These are phyloP conservation scores for Manduca sexta DNA, from an alignment of 1,140 invertebrate genomes.

Conservation along the genomic window DNA sequence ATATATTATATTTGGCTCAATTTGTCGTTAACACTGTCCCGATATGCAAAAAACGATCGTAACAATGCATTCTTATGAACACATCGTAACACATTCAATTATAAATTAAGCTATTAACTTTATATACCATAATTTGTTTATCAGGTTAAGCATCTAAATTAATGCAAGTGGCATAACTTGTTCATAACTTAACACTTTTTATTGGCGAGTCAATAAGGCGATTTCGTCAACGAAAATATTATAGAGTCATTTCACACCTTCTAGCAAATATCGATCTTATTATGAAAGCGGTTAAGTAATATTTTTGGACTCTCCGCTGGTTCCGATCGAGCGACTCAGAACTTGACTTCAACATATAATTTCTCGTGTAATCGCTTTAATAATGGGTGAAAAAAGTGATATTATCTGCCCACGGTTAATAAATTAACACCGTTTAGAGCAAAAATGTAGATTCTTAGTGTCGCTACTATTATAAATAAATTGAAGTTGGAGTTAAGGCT, in stretches of 20 bases:
- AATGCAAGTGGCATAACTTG: constrained; percentile 71
- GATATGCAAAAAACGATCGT: constrained; percentile 53
- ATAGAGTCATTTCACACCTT: constrained; percentile 16
- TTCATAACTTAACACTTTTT: constrained; percentile 71
- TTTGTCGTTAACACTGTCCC: constrained; percentile 45
- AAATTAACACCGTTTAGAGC: constrained; percentile 73
- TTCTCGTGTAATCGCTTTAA: constrained; percentile 71
- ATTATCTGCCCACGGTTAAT: constrained; percentile 73
- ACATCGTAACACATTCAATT: constrained; percentile 64
- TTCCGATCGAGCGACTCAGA: constrained; percentile 37
- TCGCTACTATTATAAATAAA: constrained; percentile 71
- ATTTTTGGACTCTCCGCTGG: constrained; percentile 3
- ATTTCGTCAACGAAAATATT: constrained; percentile 61
- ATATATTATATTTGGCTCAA: constrained; percentile 38
- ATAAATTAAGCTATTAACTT: constrained; percentile 73
- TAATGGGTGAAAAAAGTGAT: constrained; percentile 69
- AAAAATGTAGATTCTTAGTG: constrained; percentile 71
- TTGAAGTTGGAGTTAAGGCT: constrained; percentile 39
- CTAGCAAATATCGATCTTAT: constrained; percentile 29
- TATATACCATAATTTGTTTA: constrained; percentile 72
- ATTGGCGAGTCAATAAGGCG: constrained; percentile 65
- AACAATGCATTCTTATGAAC: constrained; percentile 62
- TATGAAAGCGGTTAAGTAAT: constrained; percentile 4
- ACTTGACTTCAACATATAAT: constrained; percentile 64
- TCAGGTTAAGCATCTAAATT: constrained; percentile 72